Percentiles rank a stretch among this genome's conserved stretches.
Evolutionary conservation across 2,888 invertebrate genomes (phyloP).

Genomic region (Callimorpha dominula): DNA sequence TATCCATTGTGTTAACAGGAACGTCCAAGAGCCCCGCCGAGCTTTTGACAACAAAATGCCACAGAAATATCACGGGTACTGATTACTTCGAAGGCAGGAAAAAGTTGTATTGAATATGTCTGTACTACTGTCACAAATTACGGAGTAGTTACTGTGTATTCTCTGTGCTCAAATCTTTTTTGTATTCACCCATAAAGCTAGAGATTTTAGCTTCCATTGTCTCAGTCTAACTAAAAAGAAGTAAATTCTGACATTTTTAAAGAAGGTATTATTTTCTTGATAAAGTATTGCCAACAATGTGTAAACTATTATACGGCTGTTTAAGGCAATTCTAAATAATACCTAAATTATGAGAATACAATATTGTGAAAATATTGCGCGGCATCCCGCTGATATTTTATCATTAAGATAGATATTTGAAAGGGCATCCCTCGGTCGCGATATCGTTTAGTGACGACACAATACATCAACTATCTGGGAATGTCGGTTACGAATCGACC

Average conservation of each 20-base stretch:
- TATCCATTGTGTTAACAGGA: constrained; percentile 45
- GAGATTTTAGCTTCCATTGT: neutral
- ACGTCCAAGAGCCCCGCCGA: constrained; percentile 70
- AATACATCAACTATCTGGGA: constrained; percentile 82
- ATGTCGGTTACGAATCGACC: constrained; percentile 81
- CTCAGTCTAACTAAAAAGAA: constrained; percentile 4
- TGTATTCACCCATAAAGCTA: neutral
- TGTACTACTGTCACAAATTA: neutral
- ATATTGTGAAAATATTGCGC: constrained; percentile 79
- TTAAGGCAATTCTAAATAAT: constrained; percentile 58
- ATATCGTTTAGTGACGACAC: constrained; percentile 79
- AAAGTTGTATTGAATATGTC: constrained; percentile 21
- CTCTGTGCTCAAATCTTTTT: constrained; percentile 4
- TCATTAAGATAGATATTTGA: constrained; percentile 78
- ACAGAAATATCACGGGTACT: constrained; percentile 47
- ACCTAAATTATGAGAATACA: constrained; percentile 70
- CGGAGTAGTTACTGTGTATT: neutral
- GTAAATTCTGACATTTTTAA: neutral
- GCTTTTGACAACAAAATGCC: constrained; percentile 61
- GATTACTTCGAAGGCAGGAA: constrained; percentile 37
- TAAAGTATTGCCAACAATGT: constrained; percentile 46
- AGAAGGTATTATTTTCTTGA: neutral
- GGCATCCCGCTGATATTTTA: constrained; percentile 82
- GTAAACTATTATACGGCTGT: constrained; percentile 57
- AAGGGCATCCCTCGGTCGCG: constrained; percentile 69